Conservation (phyloP, 2,888 invertebrate genomes). For the Taphrorychus bicolor region DNA sequence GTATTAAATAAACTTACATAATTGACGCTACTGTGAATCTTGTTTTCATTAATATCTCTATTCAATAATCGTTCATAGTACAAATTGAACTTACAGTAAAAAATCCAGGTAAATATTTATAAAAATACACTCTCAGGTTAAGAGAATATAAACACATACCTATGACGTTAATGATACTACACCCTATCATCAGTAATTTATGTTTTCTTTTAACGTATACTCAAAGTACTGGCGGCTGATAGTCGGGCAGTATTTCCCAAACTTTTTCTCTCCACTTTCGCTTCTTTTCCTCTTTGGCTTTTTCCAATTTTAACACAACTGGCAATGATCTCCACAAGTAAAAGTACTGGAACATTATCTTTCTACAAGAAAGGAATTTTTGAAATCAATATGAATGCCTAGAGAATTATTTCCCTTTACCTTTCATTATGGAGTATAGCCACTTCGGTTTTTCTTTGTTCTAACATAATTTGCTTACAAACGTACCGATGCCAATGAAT, state of each 20-base stretch:
- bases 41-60: too few relatives aligned
- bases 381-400: too few relatives aligned
- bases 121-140: too few relatives aligned
- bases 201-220: too few relatives aligned
- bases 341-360: conserved; percentile 57
- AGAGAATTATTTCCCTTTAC: conserved; percentile 52
- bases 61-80: too few relatives aligned
- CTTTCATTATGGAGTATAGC: conserved; percentile 62
- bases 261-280: conserved; percentile 76
- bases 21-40: too few relatives aligned
- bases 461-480: conserved; percentile 48
- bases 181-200: too few relatives aligned
- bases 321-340: conserved; percentile 72
- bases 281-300: conserved; percentile 72
- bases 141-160: too few relatives aligned
- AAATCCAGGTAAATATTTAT: too few relatives aligned
- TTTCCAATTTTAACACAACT: conserved; percentile 68
- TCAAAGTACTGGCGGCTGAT: conserved; percentile 65
- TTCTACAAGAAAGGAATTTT: conserved; percentile 48
- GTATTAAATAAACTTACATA: too few relatives aligned
- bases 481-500: conserved; percentile 51
- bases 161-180: too few relatives aligned
- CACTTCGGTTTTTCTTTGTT: conserved; percentile 50
- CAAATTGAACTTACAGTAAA: too few relatives aligned
- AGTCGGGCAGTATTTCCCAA: conserved; percentile 75